Base-by-base conservation (phyloP, 1,140 invertebrate genomes). In the Magallana ariakensis region DNA sequence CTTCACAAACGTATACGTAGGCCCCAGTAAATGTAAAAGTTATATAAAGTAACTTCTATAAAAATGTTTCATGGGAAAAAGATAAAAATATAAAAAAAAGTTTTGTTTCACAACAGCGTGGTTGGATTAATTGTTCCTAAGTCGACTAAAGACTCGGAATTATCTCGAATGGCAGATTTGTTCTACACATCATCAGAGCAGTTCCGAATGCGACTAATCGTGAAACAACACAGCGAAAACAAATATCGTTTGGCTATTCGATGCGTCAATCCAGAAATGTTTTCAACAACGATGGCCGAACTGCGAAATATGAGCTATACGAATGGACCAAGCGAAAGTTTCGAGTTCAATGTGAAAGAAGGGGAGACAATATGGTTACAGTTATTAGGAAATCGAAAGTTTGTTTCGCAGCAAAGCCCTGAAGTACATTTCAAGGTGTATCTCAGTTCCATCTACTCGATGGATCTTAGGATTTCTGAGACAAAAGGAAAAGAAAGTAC, bases 141-240 rank as follows among this genome's bases (percentile, higher is more conserved):
- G 66, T 70, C 66, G 15, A 3, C 33, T 26, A 70, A 70, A 70
- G 22, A 70, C 26, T 75, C 66, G 13, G 66, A 75, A 13, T 13
- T 75, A 13, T 75, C 66, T 26, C 66, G 66, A 13, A 13, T 75
- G 22, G 66, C 66, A 13, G 66, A 75, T 19, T 26, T 75, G 33
- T 75, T 75, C 66, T 75, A 75, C 22, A 26, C 33, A 75, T 75
- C 66, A 9, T 75, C 66, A 9, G 66, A 75, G 66, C 66, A 75
- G 66, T 75, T 75, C 11, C 66, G 66, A 46, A 46, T 75, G 66
- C 66, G 66, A 26, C 33, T 75, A 13, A 22, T 75, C 0, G 66
- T 75, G 22, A 75, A 75, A 22, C 66, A 75, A 33, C 66, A 75
- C 26, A 75, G 33, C 22, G 66, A 75, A 22, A 26, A 75, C 66